phyloP scores from a whole-genome alignment of 2,797 vertebrate species.

The Meda fulgida region DNA sequence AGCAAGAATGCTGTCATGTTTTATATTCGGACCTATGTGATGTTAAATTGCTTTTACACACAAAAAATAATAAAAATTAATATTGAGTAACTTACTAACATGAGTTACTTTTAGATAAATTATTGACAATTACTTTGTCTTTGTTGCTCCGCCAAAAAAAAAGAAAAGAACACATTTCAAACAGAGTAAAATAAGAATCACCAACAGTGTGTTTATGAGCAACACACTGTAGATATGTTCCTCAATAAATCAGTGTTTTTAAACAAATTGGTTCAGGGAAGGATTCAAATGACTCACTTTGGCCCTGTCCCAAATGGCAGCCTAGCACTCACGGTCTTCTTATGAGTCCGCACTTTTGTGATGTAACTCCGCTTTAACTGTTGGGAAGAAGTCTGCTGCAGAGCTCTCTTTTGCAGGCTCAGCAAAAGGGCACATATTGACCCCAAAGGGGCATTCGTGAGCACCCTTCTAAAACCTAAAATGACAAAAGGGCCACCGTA shows the following conservation, averaged over 20 bases:
- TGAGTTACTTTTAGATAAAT: background rate
- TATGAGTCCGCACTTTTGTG: no score
- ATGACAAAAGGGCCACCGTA: no score
- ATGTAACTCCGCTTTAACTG: no score
- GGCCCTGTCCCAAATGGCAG: no score
- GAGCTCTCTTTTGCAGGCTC: no score
- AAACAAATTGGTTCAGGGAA: background rate
- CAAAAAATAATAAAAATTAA: background rate
- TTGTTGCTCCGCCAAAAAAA: background rate
- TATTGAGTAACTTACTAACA: background rate
- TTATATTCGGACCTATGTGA: background rate
- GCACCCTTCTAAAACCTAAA: no score
- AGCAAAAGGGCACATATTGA: no score
- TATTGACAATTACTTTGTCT: background rate
- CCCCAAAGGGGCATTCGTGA: no score
- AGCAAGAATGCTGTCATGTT: background rate
- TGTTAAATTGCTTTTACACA: background rate
- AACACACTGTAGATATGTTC: background rate
- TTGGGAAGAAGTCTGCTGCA: no score
- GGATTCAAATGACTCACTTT: background rate
- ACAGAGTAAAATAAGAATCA: background rate
- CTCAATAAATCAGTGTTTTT: background rate
- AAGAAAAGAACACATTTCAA: background rate
- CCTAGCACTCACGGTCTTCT: no score
- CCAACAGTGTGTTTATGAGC: background rate